phyloP scores from a whole-genome alignment of 1,140 invertebrate species.

The Drosophila santomea region DNA sequence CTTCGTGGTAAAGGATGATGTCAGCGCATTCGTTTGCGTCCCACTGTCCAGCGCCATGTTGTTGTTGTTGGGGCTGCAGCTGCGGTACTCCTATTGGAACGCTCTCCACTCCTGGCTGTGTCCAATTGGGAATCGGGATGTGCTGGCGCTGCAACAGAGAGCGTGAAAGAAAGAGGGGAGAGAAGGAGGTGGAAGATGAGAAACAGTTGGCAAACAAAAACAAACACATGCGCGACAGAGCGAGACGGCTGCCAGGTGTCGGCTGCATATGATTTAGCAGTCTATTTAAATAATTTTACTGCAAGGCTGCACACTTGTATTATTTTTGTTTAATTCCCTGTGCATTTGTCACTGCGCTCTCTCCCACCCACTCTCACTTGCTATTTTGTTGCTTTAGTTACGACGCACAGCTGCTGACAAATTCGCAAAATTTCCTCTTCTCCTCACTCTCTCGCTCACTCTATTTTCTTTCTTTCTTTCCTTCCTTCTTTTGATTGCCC shows the following conservation, averaged over 20 bases:
- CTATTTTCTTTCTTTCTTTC: constrained; percentile 8
- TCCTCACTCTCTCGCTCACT: constrained; percentile 5
- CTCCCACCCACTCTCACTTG: constrained; percentile 1
- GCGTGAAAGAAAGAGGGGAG: not conserved
- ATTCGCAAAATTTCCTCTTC: constrained; percentile 18
- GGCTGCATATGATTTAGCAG: constrained; percentile 44
- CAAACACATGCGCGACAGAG: constrained; percentile 30
- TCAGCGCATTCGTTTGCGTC: constrained; percentile 81
- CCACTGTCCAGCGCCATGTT: constrained; percentile 78
- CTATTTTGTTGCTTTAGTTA: constrained; percentile 47
- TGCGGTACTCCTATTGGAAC: constrained; percentile 25
- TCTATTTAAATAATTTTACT: constrained; percentile 55
- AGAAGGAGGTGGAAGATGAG: constrained; percentile 18
- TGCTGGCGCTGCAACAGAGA: constrained; percentile 32
- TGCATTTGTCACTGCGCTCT: constrained; percentile 24
- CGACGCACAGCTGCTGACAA: constrained; percentile 65
- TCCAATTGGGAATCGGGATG: constrained; percentile 34
- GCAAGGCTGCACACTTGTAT: constrained; percentile 15
- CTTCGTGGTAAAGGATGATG: constrained; percentile 80
- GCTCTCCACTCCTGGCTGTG: constrained; percentile 13
- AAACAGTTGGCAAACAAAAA: constrained; percentile 46
- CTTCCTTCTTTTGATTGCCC: constrained; percentile 18
- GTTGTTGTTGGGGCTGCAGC: constrained; percentile 21
- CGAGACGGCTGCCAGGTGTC: constrained; percentile 62
- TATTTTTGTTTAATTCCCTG: constrained; percentile 1